Conservation (phyloP, 2,888 invertebrate genomes). For the Conus canariensis region DNA sequence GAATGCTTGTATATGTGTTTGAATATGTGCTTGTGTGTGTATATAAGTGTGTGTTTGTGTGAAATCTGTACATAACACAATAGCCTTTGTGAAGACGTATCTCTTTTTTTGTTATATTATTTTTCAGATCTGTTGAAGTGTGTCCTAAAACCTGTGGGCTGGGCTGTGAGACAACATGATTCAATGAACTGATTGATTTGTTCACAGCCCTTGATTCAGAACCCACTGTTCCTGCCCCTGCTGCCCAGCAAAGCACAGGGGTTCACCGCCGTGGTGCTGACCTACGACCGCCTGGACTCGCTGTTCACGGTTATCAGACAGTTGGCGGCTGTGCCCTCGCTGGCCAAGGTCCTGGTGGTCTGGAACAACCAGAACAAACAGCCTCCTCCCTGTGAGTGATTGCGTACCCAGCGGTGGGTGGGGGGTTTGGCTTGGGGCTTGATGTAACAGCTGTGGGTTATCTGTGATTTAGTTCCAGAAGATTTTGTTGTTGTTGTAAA, state of each 20-base stretch:
- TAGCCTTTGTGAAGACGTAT: no score
- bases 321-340: slow-evolving; percentile 91
- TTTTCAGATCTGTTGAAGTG: no score
- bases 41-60: no score
- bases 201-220: slow-evolving; percentile 63
- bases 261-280: slow-evolving; percentile 97
- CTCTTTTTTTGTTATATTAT: no score
- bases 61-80: no score
- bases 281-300: slow-evolving; percentile 94
- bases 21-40: no score
- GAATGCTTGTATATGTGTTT: no score
- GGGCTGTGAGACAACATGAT: background rate
- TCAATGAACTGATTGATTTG: background rate
- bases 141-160: no score
- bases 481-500: background rate
- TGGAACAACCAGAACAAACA: slow-evolving; percentile 97
- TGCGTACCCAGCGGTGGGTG: background rate
- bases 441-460: background rate
- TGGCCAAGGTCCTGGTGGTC: slow-evolving; percentile 93
- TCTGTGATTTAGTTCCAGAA: background rate
- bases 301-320: slow-evolving; percentile 91
- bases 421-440: background rate
- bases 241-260: slow-evolving; percentile 85
- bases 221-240: slow-evolving; percentile 88
- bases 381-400: slow-evolving; percentile 89